Base-by-base conservation (phyloP, 2,113 vertebrate species). In the Peucedramus taeniatus region DNA sequence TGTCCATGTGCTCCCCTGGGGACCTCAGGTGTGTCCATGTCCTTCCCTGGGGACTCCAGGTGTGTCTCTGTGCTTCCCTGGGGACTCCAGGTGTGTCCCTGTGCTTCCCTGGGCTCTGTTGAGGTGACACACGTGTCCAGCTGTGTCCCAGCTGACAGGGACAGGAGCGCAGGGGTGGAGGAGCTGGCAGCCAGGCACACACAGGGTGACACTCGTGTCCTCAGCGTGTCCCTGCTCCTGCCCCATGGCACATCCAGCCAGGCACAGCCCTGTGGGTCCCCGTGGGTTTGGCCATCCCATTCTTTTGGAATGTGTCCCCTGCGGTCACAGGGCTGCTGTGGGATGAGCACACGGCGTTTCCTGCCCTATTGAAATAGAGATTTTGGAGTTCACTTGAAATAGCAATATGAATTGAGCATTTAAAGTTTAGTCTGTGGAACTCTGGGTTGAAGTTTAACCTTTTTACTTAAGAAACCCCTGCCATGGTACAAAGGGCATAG, bases 231-330 rank as follows among this genome's bases (percentile, higher is more conserved):
- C 68, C n/a, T 8, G 3, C 47, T 45, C 28, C 3, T 1, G 3
- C 18, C 49, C 44, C 3, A n/a, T 0, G 64, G 45, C 61, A 19
- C 47, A 15, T 2, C 61, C 33, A 10, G 56, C 49, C 42, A 1
- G 2, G 1, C 13, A 1, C 61, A 42, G 35, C 47, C 39, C 15
- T n/a, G n/a, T 9, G 30, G 7, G 7, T 11, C 56, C n/a, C 56
- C 24, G 56, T 24, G 10, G 30, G 1, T 42, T 42, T 9, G 24
- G 2, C 9, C 5, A 0, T 5, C 1, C 35, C 16, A 2, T 63
- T 56, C 0, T 0, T 49, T 15, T 7, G 51, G 26, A 9, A 7
- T 0, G 11, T 3, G 60, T 30, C 1, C 20, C 0, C 22, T 12
- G 61, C 10, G n/a, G 71, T 44, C 42, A 8, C 19, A 10, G 14